Percentiles rank a stretch among this genome's conserved stretches.
phyloP scores from a whole-genome alignment of 2,888 invertebrate species.

The Macaria notata region DNA sequence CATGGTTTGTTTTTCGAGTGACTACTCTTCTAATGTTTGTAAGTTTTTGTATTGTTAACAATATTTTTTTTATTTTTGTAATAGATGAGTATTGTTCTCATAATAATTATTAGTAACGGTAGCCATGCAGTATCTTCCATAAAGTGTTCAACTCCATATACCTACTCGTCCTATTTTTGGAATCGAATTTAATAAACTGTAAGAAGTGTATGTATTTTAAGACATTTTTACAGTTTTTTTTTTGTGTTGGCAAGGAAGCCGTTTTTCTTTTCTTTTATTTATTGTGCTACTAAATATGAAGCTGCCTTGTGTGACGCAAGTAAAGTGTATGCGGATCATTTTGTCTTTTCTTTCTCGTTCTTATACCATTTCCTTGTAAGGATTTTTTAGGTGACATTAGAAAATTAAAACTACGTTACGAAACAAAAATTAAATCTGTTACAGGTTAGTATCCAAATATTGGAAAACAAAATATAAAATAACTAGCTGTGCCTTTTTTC shows the following conservation, averaged over 20 bases:
- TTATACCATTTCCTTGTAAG: no score
- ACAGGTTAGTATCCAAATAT: no score
- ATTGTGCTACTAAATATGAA: slow-evolving; percentile 45
- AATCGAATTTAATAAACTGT: no score
- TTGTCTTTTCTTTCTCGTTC: slow-evolving; percentile 33
- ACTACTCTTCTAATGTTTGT: no score
- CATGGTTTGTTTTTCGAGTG: not conserved
- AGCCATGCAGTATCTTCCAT: not conserved
- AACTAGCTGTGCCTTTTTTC: no score
- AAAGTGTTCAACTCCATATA: no score
- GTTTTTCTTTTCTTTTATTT: slow-evolving; percentile 48
- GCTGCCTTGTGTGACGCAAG: slow-evolving; percentile 56
- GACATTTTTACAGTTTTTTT: slow-evolving; percentile 3
- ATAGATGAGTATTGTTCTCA: no score
- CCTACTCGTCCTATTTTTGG: no score
- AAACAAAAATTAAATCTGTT: no score
- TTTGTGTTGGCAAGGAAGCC: slow-evolving; percentile 24
- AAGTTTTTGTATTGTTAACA: not conserved
- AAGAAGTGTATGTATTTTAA: not conserved
- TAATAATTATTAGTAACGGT: not conserved
- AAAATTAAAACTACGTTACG: no score
- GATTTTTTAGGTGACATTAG: no score
- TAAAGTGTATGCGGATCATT: slow-evolving; percentile 59
- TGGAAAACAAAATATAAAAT: no score
- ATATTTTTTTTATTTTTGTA: not conserved